Conservation (phyloP, 1,140 invertebrate species). For the Branchinecta lynchi region DNA sequence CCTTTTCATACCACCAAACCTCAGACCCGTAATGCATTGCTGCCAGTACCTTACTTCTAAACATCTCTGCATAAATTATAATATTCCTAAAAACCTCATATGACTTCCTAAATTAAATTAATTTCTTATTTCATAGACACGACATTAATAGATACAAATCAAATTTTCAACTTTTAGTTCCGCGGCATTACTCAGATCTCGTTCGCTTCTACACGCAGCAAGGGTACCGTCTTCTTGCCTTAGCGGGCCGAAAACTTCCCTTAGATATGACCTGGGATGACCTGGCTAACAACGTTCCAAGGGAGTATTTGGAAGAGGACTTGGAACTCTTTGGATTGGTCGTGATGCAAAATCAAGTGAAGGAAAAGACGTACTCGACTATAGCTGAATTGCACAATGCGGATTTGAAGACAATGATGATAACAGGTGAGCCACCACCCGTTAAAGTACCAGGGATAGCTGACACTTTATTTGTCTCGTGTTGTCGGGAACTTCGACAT, state of each 20-base stretch:
- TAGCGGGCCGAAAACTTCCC: slow-evolving; percentile 32
- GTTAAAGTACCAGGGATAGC: too few relatives aligned
- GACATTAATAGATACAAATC: too few relatives aligned
- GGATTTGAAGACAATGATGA: slow-evolving; percentile 40
- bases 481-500: too few relatives aligned
- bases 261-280: slow-evolving; percentile 24
- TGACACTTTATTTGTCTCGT: too few relatives aligned
- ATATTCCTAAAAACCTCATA: too few relatives aligned
- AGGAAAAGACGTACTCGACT: slow-evolving; percentile 33
- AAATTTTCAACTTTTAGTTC: slow-evolving; percentile 28
- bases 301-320: slow-evolving; percentile 34
- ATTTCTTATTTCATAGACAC: too few relatives aligned
- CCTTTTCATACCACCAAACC: too few relatives aligned
- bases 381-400: slow-evolving; percentile 34
- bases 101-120: too few relatives aligned
- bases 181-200: slow-evolving; percentile 30
- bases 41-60: too few relatives aligned
- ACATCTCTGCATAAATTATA: too few relatives aligned
- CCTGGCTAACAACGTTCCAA: slow-evolving; percentile 22
- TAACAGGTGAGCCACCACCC: slow-evolving; percentile 32
- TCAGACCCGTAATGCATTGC: too few relatives aligned
- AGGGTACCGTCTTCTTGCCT: slow-evolving; percentile 36
- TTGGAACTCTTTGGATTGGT: slow-evolving; percentile 35
- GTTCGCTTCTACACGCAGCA: slow-evolving; percentile 33
- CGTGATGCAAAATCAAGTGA: slow-evolving; percentile 37